A percentile compares a stretch with the other conserved stretches of the same genome.
Evolutionary conservation across 1,140 invertebrate species (phyloP).

Genomic region (Dysdera silvatica): DNA sequence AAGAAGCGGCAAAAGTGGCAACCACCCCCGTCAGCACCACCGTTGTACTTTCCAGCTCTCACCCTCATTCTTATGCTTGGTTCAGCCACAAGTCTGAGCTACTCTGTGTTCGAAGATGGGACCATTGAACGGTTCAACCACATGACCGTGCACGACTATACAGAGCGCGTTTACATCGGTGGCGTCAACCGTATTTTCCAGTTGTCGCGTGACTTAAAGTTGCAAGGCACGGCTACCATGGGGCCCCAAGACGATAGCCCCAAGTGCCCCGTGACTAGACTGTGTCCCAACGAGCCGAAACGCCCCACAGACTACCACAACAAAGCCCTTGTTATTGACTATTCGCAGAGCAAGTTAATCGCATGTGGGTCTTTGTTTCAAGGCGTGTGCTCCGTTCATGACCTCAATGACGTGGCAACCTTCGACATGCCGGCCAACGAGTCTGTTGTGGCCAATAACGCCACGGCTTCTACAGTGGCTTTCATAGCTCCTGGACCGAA

Average conservation of each 20-base stretch:
- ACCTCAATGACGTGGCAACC: constrained; percentile 78
- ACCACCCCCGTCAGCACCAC: not conserved
- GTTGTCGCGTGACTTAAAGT: constrained; percentile 73
- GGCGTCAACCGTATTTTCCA: constrained; percentile 90
- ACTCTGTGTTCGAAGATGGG: constrained; percentile 30
- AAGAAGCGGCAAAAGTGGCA: constrained; percentile 20
- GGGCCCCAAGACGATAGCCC: constrained; percentile 83
- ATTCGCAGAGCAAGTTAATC: constrained; percentile 78
- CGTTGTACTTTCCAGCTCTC: not conserved
- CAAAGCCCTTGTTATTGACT: constrained; percentile 91
- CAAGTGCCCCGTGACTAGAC: constrained; percentile 62
- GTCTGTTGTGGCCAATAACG: constrained; percentile 91
- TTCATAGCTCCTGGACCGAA: constrained; percentile 90
- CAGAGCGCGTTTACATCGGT: constrained; percentile 85
- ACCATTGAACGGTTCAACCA: constrained; percentile 53
- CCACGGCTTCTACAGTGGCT: constrained; percentile 85
- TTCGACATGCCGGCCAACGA: constrained; percentile 66
- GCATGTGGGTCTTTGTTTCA: constrained; percentile 74
- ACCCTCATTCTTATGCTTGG: not conserved
- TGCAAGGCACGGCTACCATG: constrained; percentile 67
- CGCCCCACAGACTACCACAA: constrained; percentile 82
- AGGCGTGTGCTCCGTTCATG: constrained; percentile 79
- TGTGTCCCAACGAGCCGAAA: constrained; percentile 55
- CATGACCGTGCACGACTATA: constrained; percentile 82
- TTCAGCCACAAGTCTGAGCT: not conserved